Conservation (phyloP, 1,140 invertebrate species). For the Papilio polyxenes region DNA sequence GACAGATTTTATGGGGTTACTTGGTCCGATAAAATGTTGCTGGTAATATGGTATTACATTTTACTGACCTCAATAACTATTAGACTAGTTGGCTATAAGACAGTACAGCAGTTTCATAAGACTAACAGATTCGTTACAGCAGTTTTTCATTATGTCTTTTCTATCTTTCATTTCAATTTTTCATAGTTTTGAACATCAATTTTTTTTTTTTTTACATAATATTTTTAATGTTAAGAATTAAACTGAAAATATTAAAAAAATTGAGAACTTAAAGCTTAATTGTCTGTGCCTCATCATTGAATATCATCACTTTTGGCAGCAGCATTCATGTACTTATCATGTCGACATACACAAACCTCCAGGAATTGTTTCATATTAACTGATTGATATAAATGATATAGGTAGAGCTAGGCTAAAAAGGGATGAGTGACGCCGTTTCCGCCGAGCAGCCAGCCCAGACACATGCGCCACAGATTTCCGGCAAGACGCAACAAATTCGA, state of each 20-base stretch:
- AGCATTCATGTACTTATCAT: too few species aligned
- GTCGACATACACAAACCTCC: background rate
- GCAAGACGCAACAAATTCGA: constrained; percentile 67
- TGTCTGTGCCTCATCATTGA: too few species aligned
- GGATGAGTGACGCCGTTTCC: constrained; percentile 71
- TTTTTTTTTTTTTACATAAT: too few species aligned
- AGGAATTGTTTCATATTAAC: background rate
- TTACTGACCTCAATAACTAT: background rate
- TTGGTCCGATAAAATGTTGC: constrained; percentile 38
- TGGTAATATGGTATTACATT: background rate
- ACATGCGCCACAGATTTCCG: constrained; percentile 77
- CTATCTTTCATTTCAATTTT: background rate
- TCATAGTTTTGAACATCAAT: background rate
- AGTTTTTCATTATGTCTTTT: background rate
- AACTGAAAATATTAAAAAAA: too few species aligned
- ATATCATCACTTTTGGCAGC: too few species aligned
- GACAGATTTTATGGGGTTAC: constrained; percentile 46
- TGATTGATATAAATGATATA: constrained; percentile 50
- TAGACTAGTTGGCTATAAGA: background rate
- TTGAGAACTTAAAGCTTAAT: too few species aligned
- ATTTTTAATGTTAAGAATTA: too few species aligned
- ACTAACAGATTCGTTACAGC: background rate
- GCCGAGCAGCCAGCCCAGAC: constrained; percentile 68
- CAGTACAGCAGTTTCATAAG: background rate
- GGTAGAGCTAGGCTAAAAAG: constrained; percentile 50